Base-by-base conservation (phyloP, 1,140 invertebrate genomes). In the Thaumatotibia leucotreta region DNA sequence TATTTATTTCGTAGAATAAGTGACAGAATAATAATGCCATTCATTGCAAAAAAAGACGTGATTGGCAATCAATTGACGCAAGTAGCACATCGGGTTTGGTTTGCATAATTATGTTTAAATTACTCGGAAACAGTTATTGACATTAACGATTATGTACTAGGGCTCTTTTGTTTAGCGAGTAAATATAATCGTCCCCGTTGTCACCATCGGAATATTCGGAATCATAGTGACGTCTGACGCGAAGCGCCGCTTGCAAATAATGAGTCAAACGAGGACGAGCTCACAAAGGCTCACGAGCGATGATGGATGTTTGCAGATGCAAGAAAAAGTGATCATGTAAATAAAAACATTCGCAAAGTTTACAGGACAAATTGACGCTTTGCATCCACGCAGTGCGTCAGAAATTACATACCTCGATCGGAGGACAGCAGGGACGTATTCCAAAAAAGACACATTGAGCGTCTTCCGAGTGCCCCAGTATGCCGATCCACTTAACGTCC, bases 261-360 rank as follows among this genome's bases (percentile, higher is more conserved):
- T 88, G 84, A 88, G 65, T 88, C 84, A 86, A 70, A 63, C 73
- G 84, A 84, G 85, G 70, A 85, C 64, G 67, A 66, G 72, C 74
- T 79, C 74, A 84, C 82, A 84, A 86, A 86, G 82, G 74, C 74
- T 83, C 79, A 81, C 77, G 80, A 75, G 68, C 73, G 75, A 83
- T 85, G 74, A 85, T 85, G 72, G 68, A 61, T 87, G 77, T 88
- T 88, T 86, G 75, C 80, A 64, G 69, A 52, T 80, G 78, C 81
- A 75, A 75, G 75, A 79, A 81, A 70, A 76, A 72, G 62, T 72
- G 73, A 75, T 75, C 75, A 79, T 70, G 80, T 73, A 79, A 86
- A 88, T 75, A 87, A 81, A 80, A 73, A 63, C 63, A 66, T 77
- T 68, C 67, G 31, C 33, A 14, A 63, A 72, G 75, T 82, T 79